phyloP scores from a whole-genome alignment of 1,140 invertebrate genomes.

The Geopemphigus sp. region DNA sequence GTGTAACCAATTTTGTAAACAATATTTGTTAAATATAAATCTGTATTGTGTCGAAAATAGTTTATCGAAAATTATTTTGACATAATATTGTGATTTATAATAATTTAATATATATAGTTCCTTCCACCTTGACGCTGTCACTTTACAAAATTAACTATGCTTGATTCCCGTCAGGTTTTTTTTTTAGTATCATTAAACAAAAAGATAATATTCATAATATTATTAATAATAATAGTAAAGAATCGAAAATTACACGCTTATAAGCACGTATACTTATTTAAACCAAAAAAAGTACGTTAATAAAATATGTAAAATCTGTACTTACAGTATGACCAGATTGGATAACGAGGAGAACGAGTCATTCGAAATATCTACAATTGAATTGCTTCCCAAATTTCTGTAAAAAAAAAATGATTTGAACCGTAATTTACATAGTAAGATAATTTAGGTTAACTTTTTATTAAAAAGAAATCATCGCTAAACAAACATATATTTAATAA shows the following conservation, averaged over 20 bases:
- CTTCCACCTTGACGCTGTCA: not conserved
- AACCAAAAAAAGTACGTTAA: constrained; percentile 50
- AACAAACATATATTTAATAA: too few relatives aligned
- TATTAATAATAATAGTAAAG: not conserved
- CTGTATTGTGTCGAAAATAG: not conserved
- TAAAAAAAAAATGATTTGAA: too few relatives aligned
- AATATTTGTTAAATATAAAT: not conserved
- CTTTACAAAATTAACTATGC: not conserved
- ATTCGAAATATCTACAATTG: constrained; percentile 63
- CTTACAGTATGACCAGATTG: constrained; percentile 68
- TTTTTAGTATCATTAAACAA: too few relatives aligned
- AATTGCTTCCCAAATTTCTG: constrained; percentile 70
- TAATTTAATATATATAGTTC: not conserved
- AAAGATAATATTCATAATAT: not conserved
- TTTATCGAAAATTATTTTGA: not conserved
- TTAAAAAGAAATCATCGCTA: too few relatives aligned
- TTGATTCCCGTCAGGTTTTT: not conserved
- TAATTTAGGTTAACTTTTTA: too few relatives aligned
- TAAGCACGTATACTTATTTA: not conserved
- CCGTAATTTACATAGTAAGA: too few relatives aligned
- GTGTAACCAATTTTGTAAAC: not conserved
- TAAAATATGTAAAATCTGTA: constrained; percentile 54
- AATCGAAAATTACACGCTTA: too few relatives aligned
- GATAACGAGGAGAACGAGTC: constrained; percentile 63
- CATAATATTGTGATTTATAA: not conserved